phyloP scores from a whole-genome alignment of 2,113 vertebrate genomes.

The Thinocorus orbignyianus region DNA sequence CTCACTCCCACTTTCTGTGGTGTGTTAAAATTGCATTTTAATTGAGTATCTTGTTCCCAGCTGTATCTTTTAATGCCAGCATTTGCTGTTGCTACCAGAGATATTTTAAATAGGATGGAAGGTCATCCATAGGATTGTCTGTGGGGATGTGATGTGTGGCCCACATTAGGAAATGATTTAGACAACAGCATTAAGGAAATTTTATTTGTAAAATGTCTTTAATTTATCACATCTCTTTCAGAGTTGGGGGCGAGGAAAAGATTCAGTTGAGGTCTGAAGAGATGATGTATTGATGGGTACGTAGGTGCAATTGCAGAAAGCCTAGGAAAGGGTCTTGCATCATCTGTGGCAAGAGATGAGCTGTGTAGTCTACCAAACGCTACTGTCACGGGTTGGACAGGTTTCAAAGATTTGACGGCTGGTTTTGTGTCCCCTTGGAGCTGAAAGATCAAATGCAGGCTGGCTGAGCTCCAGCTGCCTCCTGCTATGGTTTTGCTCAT shows the following conservation, averaged over 20 bases:
- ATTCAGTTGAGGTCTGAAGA: not conserved
- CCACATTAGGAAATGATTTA: not conserved
- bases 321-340: not conserved
- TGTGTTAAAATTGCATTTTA: conserved; percentile 11
- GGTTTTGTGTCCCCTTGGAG: not conserved
- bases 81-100: not conserved
- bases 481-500: not conserved
- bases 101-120: not conserved
- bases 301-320: not conserved
- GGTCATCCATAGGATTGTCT: not conserved
- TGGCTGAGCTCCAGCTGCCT: not conserved
- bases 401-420: not conserved
- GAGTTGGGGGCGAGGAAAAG: not conserved
- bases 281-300: not conserved
- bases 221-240: not conserved
- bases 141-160: not conserved
- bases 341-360: not conserved
- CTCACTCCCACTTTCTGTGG: not conserved
- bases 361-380: not conserved
- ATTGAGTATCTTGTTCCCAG: not conserved
- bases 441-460: not conserved
- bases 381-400: not conserved
- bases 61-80: not conserved
- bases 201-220: not conserved
- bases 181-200: not conserved